phyloP scores from a whole-genome alignment of 2,797 vertebrate genomes.

The Balearica regulorum region DNA sequence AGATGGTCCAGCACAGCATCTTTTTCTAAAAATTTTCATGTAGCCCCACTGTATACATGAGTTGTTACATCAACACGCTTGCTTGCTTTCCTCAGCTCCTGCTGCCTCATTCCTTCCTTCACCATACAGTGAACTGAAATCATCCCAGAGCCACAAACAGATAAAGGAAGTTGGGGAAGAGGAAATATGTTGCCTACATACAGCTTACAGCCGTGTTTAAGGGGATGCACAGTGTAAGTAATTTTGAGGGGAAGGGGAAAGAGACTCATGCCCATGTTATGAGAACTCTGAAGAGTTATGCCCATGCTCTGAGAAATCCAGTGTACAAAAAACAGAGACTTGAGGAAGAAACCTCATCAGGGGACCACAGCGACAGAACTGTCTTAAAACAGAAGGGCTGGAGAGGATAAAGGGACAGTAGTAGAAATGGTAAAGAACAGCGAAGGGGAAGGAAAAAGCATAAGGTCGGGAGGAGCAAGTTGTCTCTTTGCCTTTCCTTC shows the following conservation, averaged over 20 bases:
- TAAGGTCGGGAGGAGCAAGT: conserved; percentile 65
- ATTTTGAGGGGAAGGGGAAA: not conserved
- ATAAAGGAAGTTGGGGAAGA: not conserved
- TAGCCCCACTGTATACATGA: not conserved
- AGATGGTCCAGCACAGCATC: not conserved
- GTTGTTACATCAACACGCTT: not conserved
- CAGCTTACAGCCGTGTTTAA: not conserved
- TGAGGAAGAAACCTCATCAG: conserved; percentile 56
- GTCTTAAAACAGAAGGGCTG: conserved; percentile 61
- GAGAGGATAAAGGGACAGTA: conserved; percentile 57
- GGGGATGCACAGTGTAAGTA: not conserved
- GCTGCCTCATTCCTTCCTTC: not conserved
- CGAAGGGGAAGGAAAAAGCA: conserved; percentile 53
- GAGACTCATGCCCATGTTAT: not conserved
- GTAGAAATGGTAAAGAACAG: conserved; percentile 61
- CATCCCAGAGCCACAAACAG: not conserved
- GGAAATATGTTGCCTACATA: not conserved
- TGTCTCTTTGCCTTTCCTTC: conserved; percentile 69
- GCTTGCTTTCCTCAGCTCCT: not conserved
- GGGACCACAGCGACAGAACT: conserved; percentile 61
- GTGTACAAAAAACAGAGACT: conserved; percentile 9
- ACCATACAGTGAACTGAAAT: not conserved
- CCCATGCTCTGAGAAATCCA: not conserved
- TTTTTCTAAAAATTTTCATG: not conserved
- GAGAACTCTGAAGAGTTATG: not conserved